Base-by-base conservation (phyloP, 1,140 invertebrate genomes). In the Drosophila fuyamai region DNA sequence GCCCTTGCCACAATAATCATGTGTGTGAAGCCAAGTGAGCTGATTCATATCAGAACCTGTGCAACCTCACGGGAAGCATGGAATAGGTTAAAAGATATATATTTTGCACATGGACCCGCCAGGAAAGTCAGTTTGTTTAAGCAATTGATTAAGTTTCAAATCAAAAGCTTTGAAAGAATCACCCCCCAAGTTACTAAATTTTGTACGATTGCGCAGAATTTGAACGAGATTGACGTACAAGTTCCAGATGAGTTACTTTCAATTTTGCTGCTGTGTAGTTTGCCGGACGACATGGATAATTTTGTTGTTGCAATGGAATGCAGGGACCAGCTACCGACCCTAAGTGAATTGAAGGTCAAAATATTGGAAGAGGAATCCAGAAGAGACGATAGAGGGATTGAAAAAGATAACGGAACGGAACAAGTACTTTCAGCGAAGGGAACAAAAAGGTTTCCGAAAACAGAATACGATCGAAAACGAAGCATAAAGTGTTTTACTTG, bases 301-400 rank as follows among this genome's bases (percentile, higher is more conserved):
- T 23, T 23, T 23, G 23, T 23, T 4, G 23, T 23, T 23, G 2
- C 23, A 4, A 23, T 23, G 23, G 23, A 23, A 23, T 4, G 23
- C 23, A 23, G 23, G 23, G 23, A 23, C 23, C 23, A 23, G 23
- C 23, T 23, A 23, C 2, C 23, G 23, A 23, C 23, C 23, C 23
- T 23, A 23, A 23, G 23, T 23, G 3, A 23, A 23, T 23, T 23
- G 23, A 23, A 23, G 44, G 14, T 46, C 44, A 48, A 48, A 8
- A 27, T 48, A 27, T n/a, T 27, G 46, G 46, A 48, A 27, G 23
- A 47, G 46, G 18, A 47, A 50, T 29, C 47, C 8, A 13, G 47
- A 4, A 50, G 23, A 50, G 47, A 50, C n/a, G 47, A 50, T 50
- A 50, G 47, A 50, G 23, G 13, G 46, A 27, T 18, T n/a, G 46